A percentile compares a stretch with the other conserved stretches of the same genome.
phyloP scores from a whole-genome alignment of 2,797 vertebrate species.

The Urosaurus nigricauda region DNA sequence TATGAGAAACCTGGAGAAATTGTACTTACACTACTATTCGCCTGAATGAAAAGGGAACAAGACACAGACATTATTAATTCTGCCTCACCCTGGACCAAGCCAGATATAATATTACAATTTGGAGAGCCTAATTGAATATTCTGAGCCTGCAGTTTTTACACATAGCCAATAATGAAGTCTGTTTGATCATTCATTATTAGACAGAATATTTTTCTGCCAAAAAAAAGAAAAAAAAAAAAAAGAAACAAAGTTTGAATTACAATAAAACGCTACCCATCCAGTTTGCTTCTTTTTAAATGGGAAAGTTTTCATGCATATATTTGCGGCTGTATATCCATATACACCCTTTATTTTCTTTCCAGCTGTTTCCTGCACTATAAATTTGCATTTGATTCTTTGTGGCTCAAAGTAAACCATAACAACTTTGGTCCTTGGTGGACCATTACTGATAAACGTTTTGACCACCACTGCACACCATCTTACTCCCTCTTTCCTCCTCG shows the following conservation, averaged over 20 bases:
- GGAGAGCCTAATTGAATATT: background rate
- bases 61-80: background rate
- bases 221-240: too few species aligned
- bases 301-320: too few species aligned
- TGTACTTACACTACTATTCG: background rate
- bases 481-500: background rate
- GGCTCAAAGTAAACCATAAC: conserved; percentile 56
- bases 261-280: conserved; percentile 38
- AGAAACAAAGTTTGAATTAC: conserved; percentile 4
- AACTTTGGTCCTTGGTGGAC: conserved; percentile 49
- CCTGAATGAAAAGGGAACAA: background rate
- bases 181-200: conserved; percentile 20
- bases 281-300: conserved; percentile 10
- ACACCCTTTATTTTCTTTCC: conserved; percentile 44
- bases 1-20: conserved; percentile 8
- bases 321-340: conserved; percentile 4
- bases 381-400: conserved; percentile 50
- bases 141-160: background rate
- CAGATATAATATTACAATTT: background rate
- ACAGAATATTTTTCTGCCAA: background rate
- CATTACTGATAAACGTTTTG: conserved; percentile 34
- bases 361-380: conserved; percentile 45
- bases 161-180: background rate
- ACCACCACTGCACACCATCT: background rate
- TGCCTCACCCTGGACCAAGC: conserved; percentile 16